These are phyloP conservation scores for Loxodonta africana DNA, from an alignment of 2,113 vertebrate genomes.

Conservation along the genomic window DNA sequence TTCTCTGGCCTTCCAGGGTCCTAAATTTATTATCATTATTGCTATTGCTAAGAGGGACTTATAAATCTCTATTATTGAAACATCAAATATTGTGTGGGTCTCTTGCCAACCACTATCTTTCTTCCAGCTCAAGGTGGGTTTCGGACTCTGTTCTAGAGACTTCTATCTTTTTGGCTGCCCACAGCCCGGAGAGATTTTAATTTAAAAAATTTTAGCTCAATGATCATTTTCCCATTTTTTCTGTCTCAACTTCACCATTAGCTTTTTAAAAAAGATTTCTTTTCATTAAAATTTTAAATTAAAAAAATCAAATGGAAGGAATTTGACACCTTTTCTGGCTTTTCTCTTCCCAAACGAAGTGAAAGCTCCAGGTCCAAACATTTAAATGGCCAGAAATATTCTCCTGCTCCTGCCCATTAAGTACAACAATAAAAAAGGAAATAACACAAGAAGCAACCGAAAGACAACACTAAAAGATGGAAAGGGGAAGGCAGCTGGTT, in stretches of 20 bases:
- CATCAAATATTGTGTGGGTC: background rate
- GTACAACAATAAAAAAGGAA: background rate
- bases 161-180: background rate
- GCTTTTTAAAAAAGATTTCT: background rate
- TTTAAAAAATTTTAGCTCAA: background rate
- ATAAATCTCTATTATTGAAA: background rate
- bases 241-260: background rate
- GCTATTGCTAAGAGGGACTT: background rate
- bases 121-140: background rate
- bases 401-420: background rate
- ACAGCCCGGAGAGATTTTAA: background rate
- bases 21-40: background rate
- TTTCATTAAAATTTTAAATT: background rate
- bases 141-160: fast-evolving
- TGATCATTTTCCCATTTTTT: background rate
- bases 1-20: background rate
- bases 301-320: background rate
- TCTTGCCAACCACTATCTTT: background rate
- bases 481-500: background rate
- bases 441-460: background rate
- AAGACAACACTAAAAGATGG: background rate
- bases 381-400: background rate
- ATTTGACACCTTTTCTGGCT: background rate
- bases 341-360: background rate
- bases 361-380: background rate